A percentile compares a stretch with the other conserved stretches of the same genome.
phyloP scores from a whole-genome alignment of 2,888 invertebrate genomes.

The Tinea pellionella region DNA sequence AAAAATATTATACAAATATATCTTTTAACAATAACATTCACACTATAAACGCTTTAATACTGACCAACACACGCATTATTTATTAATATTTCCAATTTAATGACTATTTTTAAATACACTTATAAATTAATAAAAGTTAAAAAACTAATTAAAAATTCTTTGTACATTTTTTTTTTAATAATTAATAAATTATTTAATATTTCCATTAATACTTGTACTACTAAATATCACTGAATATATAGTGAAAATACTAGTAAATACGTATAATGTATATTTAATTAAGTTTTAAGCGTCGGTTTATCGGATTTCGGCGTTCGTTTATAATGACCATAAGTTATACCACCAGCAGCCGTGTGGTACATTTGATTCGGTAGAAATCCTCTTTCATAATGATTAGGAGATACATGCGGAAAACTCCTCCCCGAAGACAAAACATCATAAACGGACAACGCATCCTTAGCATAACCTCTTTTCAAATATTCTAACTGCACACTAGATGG shows the following conservation, averaged over 20 bases:
- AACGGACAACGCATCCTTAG: slow-evolving; percentile 47
- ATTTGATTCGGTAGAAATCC: slow-evolving; percentile 64
- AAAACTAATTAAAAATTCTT: background rate
- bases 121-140: background rate
- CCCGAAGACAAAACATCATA: slow-evolving; percentile 50
- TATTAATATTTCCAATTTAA: background rate
- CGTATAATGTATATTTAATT: background rate
- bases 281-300: slow-evolving; percentile 19
- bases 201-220: background rate
- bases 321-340: slow-evolving; percentile 52
- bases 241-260: no score
- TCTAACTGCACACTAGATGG: slow-evolving; percentile 67
- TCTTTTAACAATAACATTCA: background rate
- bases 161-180: background rate
- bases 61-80: background rate
- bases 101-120: background rate
- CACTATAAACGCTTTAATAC: background rate
- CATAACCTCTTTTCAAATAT: slow-evolving; percentile 53
- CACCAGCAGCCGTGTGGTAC: slow-evolving; percentile 56
- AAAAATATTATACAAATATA: no score
- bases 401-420: slow-evolving; percentile 29
- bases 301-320: slow-evolving; percentile 50
- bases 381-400: slow-evolving; percentile 46
- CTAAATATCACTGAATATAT: background rate
- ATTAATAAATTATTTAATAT: background rate